These are phyloP conservation scores for Lepidothrix coronata DNA, from an alignment of 2,113 vertebrate species.

Conservation along the genomic window DNA sequence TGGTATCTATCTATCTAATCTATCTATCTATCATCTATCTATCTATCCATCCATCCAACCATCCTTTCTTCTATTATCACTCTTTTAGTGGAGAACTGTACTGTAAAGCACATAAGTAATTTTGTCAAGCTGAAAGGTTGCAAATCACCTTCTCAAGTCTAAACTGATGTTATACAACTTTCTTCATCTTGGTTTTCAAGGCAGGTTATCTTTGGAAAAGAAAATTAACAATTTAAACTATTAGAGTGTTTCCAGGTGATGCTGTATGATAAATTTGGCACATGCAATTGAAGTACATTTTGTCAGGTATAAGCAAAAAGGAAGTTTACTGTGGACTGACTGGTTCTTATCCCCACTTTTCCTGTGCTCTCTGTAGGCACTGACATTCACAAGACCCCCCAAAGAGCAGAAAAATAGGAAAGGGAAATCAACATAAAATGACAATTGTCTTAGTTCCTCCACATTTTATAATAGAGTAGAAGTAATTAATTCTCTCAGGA, in stretches of 20 bases:
- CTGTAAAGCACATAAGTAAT: not conserved
- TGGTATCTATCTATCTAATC: not conserved
- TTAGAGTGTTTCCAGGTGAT: conserved; percentile 36
- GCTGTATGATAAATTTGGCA: conserved; percentile 37
- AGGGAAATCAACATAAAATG: conserved; percentile 62
- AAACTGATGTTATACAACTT: not conserved
- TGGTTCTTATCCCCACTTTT: conserved; percentile 38
- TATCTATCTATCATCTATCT: accelerated
- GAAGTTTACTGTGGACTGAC: not conserved
- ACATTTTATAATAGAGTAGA: conserved; percentile 45
- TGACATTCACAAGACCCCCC: conserved; percentile 49
- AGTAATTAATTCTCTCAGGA: conserved; percentile 67
- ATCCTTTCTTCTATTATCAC: not conserved
- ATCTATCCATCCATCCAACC: not conserved
- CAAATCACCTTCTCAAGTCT: not conserved
- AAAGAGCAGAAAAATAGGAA: conserved; percentile 54
- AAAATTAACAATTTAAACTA: conserved; percentile 38
- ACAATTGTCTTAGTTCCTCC: conserved; percentile 59
- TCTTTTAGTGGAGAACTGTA: not conserved
- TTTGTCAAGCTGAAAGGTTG: not conserved
- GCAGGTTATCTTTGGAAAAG: not conserved
- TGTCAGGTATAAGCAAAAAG: conserved; percentile 15
- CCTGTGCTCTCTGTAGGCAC: conserved; percentile 41
- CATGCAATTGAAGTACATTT: conserved; percentile 51
- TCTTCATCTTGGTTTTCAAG: not conserved